Base-by-base conservation (phyloP, 1,140 invertebrate species). In the Anthonomus grandis region DNA sequence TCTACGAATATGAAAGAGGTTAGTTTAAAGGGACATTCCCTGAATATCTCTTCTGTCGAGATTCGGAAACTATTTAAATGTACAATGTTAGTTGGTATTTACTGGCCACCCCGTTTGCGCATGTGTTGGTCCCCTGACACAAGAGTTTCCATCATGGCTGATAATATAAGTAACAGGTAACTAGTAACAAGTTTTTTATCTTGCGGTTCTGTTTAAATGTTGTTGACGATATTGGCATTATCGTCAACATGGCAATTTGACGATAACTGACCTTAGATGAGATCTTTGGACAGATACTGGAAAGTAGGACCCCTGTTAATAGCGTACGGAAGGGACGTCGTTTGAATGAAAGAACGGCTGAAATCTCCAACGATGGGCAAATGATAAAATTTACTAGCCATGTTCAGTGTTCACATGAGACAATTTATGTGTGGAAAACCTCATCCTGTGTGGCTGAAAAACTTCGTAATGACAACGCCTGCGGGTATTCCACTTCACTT, bases 391-490 rank as follows among this genome's bases (percentile, higher is more conserved):
- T 53, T 27, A 21, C 10, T 15, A 38, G 50, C 4, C 8, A 44
- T 18, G 36, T 42, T 42, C 5, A 19, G 22, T n/a, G n/a, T n/a
- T n/a, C n/a, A n/a, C n/a, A 27, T 47, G 45, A 10, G 45, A 13
- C 47, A 49, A 23, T 49, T 17, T 41, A 37, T 41, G 9, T 22
- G 47, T 12, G 23, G 38, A 17, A 57, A 57, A 31, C 55, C 37
- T 5, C 4, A 39, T 6, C 55, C 55, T 5, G 31, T 38, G 3
- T 45, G 47, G 1, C 21, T 57, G 4, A 57, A 57, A 50, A 39
- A 50, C 23, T 57, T 57, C 34, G 47, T 57, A 1, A 51, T 50
- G 47, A 51, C 37, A 3, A 51, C 55, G 41, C 36, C 55, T 27
- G n/a, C 10, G 3, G 46, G 36, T 6, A 57, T 57, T 27, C 47